Conservation (phyloP, 2,113 vertebrate species). For the Lepisosteus oculatus region DNA sequence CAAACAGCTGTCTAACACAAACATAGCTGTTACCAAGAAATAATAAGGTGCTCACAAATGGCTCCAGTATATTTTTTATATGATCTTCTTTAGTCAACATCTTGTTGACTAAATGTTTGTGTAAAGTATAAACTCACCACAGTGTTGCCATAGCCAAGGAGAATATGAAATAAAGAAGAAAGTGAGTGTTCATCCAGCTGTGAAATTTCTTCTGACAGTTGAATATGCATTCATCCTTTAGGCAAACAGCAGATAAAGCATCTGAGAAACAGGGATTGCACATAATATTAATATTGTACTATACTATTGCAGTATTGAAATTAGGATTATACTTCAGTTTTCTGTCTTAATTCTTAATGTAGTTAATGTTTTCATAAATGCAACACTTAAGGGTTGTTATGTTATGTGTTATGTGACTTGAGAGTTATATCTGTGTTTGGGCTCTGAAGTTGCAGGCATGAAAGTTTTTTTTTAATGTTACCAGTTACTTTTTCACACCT, state of each 20-base stretch:
- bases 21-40: not conserved
- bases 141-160: conserved; percentile 24
- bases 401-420: too few species aligned
- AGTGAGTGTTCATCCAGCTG: conserved; percentile 41
- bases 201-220: conserved; percentile 47
- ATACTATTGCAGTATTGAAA: too few species aligned
- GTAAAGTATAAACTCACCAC: not conserved
- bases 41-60: not conserved
- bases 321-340: too few species aligned
- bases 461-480: too few species aligned
- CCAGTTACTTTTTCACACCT: too few species aligned
- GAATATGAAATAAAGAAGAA: conserved; percentile 22
- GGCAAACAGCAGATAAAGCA: conserved; percentile 22
- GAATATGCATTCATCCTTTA: conserved; percentile 34
- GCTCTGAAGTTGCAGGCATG: too few species aligned
- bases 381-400: too few species aligned
- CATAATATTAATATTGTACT: too few species aligned
- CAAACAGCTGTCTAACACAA: not conserved
- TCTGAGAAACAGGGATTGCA: not conserved
- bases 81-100: not conserved
- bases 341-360: too few species aligned
- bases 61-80: not conserved
- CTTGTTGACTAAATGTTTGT: not conserved
- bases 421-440: too few species aligned
- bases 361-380: too few species aligned